Evolutionary conservation across 1,140 invertebrate species (phyloP).

Genomic region (Prorops nasuta): DNA sequence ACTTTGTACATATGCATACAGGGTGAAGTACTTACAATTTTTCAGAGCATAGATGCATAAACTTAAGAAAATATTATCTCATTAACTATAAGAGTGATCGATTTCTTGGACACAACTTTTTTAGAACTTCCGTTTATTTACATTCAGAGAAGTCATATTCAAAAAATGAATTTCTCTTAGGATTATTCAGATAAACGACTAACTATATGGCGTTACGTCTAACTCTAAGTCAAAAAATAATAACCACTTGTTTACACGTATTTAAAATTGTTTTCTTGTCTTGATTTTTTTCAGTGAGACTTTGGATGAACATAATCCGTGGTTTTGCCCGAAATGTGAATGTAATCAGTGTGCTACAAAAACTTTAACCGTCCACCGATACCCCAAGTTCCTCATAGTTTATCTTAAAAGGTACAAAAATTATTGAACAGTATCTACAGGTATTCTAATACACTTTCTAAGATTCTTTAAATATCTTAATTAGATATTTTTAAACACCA

Average conservation of each 20-base stretch:
- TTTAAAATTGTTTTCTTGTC: constrained; percentile 7
- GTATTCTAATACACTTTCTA: too few species aligned
- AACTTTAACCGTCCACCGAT: constrained; percentile 68
- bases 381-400: constrained; percentile 70
- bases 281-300: constrained; percentile 61
- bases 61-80: constrained; percentile 2
- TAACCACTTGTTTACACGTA: too few species aligned
- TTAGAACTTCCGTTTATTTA: too few species aligned
- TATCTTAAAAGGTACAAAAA: constrained; percentile 66
- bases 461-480: too few species aligned
- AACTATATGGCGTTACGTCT: too few species aligned
- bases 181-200: constrained; percentile 5
- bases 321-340: constrained; percentile 70
- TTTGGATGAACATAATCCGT: constrained; percentile 70
- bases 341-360: constrained; percentile 70
- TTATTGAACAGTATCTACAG: too few species aligned
- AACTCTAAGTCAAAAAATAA: too few species aligned
- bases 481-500: too few species aligned
- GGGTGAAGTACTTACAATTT: too few species aligned
- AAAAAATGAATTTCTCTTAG: neutral
- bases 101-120: too few species aligned
- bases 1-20: neutral
- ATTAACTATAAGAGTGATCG: too few species aligned
- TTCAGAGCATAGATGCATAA: constrained; percentile 3
- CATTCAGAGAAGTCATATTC: too few species aligned